These are phyloP conservation scores for Hystrix cristata DNA, from an alignment of 2,113 vertebrate species.

Conservation along the genomic window DNA sequence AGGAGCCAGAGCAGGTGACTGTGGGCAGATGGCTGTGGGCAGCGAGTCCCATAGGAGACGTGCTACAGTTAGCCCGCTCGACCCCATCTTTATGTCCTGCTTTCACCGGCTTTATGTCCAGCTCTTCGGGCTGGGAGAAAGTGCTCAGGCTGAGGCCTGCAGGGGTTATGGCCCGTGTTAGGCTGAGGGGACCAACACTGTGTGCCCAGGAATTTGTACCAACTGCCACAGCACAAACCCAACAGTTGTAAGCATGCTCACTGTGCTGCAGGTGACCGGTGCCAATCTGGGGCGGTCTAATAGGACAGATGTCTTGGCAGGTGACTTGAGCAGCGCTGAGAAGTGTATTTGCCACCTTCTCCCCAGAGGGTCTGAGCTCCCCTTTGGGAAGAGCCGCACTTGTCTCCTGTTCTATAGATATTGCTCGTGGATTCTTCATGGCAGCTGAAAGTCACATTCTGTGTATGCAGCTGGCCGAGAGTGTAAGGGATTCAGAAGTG, in stretches of 20 bases:
- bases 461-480: background rate
- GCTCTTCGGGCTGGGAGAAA: background rate
- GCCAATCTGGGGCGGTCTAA: background rate
- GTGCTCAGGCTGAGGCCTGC: background rate
- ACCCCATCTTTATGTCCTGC: too few species aligned
- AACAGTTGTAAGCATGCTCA: background rate
- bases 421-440: background rate
- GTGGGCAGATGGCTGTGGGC: background rate
- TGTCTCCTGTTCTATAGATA: background rate
- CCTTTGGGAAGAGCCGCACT: background rate
- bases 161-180: background rate
- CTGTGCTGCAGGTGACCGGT: background rate
- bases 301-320: background rate
- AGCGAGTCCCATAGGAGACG: background rate
- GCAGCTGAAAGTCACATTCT: background rate
- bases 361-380: background rate
- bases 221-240: background rate
- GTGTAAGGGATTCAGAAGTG: slow-evolving; percentile 52
- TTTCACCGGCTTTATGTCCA: background rate
- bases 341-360: background rate
- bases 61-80: background rate
- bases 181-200: background rate
- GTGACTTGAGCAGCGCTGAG: background rate
- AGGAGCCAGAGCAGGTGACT: background rate
- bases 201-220: background rate